phyloP scores from a whole-genome alignment of 2,113 vertebrate genomes.

The Cariama cristata region DNA sequence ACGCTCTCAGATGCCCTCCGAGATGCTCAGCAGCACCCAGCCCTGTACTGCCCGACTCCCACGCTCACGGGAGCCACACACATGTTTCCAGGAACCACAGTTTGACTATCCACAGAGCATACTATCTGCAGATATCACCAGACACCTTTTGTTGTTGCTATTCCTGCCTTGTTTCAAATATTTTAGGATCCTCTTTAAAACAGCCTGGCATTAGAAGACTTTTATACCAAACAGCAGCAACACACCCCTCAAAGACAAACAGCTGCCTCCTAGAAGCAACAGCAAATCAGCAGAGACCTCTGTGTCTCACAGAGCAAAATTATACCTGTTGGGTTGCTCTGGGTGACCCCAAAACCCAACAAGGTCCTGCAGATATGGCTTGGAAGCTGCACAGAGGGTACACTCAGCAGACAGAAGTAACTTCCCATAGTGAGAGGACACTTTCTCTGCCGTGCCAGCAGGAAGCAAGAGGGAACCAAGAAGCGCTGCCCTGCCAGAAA shows the following conservation, averaged over 20 bases:
- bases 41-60: not conserved
- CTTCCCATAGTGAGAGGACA: not conserved
- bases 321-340: not conserved
- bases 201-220: not conserved
- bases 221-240: not conserved
- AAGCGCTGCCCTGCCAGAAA: not conserved
- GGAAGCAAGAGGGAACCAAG: not conserved
- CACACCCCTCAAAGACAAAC: not conserved
- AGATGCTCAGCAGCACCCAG: not conserved
- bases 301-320: not conserved
- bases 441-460: not conserved
- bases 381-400: not conserved
- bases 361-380: rapidly evolving
- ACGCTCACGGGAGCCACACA: not conserved
- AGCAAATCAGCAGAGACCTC: not conserved
- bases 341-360: not conserved
- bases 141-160: not conserved
- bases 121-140: not conserved
- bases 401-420: rapidly evolving
- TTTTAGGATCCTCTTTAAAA: not conserved
- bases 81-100: not conserved
- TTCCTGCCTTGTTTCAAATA: not conserved
- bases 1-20: rapidly evolving
- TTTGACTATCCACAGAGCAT: not conserved
- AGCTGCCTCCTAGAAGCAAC: not conserved